Base-by-base conservation (phyloP, 2,113 vertebrate species). In the Triplophysa tibetana region DNA sequence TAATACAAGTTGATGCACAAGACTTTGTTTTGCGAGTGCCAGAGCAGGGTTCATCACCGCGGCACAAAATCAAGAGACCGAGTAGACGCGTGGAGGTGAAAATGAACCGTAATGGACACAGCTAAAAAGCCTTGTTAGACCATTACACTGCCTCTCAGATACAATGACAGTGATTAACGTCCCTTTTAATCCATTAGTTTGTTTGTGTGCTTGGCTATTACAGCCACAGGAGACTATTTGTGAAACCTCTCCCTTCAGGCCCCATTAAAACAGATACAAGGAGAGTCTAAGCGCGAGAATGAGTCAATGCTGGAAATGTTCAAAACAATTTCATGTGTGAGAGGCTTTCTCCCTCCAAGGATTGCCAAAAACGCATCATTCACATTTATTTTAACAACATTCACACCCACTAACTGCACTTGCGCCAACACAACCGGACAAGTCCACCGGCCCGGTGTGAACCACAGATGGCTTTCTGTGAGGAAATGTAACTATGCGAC, bases 141-240 rank as follows among this genome's bases (percentile, higher is more conserved):
- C 26, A 73, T 76, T 63, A 78, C 13, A 52, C 33, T 61, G 70
- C 17, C 77, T 19, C 58, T 77, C 60, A 70, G 24, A 41, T 73
- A 38, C 62, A 63, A 62, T 21, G 16, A 65, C 76, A 73, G 21
- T 79, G 72, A 86, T 82, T 82, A 77, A 74, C 38, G 60, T 43
- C 19, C 41, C 60, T 65, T 75, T 75, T 80, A 84, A 86, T 76
- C 50, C 77, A 82, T 80, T 78, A 72, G 78, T 78, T 65, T 82
- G 77, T 80, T 80, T 80, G 60, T 75, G 73, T 75, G 70, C 65
- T 78, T 38, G 6, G 45, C 61, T 24, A 56, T 69, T 63, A 48
- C 8, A 24, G 68, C 61, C 54, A 48, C 63, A 26, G 23, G 33
- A 66, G 62, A 79, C 63, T 74, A 79, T 38, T 26, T 19, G 23